Conservation (phyloP, 2,113 vertebrate species). For the Chloebia gouldiae region DNA sequence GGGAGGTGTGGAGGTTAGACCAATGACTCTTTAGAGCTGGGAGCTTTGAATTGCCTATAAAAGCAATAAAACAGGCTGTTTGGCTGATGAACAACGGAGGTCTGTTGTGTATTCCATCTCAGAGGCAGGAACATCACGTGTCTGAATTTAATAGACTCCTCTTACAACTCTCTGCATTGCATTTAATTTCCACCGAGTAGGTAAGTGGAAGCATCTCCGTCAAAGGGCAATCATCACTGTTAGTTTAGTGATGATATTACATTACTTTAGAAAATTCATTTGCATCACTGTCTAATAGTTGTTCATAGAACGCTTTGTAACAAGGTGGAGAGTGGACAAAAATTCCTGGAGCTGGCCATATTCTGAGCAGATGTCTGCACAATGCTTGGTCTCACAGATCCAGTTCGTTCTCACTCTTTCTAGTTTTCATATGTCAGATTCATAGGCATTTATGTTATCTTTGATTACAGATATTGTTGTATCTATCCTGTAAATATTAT, state of each 20-base stretch:
- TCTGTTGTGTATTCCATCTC: rapidly evolving
- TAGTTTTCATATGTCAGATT: background rate
- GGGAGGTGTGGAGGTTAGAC: background rate
- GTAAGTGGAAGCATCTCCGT: background rate
- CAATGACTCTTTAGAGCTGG: background rate
- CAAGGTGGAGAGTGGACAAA: background rate
- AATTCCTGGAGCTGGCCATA: background rate
- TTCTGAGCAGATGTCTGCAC: background rate
- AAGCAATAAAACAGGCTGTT: background rate
- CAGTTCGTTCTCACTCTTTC: background rate
- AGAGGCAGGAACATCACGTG: background rate
- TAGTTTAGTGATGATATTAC: background rate
- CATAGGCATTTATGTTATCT: background rate
- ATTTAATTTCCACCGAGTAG: background rate
- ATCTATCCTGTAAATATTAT: background rate
- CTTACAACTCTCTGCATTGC: background rate
- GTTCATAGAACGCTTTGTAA: background rate
- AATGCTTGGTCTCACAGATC: background rate
- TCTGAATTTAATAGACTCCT: background rate
- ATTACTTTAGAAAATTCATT: background rate
- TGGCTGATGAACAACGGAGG: background rate
- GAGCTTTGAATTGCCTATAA: background rate
- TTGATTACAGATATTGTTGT: background rate
- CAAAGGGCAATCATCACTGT: background rate
- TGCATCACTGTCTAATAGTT: background rate